phyloP scores from a whole-genome alignment of 2,113 vertebrate genomes.

The Butorides virescens region DNA sequence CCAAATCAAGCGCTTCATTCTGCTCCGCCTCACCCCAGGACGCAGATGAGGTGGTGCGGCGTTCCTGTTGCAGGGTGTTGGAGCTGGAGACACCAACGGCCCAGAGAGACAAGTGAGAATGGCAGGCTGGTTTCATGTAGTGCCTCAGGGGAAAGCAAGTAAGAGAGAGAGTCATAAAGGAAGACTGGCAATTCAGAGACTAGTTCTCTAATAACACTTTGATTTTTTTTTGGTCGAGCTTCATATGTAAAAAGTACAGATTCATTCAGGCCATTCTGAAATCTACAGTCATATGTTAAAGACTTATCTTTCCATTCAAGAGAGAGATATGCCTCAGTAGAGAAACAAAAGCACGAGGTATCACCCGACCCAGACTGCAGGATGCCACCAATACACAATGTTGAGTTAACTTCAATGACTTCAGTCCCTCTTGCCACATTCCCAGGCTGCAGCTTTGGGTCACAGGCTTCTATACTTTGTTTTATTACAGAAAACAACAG shows the following conservation, averaged over 20 bases:
- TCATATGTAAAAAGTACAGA: neutral
- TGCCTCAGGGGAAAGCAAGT: neutral
- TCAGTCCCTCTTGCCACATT: neutral
- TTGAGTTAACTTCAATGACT: neutral
- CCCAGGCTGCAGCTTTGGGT: neutral
- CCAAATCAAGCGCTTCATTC: accelerated
- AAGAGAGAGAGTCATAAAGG: neutral
- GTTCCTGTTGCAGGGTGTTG: accelerated
- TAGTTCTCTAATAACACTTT: neutral
- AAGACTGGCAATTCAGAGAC: neutral
- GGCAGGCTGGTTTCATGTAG: accelerated
- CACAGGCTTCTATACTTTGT: neutral
- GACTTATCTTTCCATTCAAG: neutral
- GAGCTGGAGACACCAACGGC: neutral
- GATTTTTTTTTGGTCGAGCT: neutral
- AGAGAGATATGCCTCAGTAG: neutral
- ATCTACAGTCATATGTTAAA: neutral
- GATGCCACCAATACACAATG: accelerated
- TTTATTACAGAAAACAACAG: neutral
- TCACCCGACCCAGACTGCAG: neutral
- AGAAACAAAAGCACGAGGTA: neutral
- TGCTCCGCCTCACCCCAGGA: neutral
- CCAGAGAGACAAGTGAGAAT: accelerated
- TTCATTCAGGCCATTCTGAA: neutral
- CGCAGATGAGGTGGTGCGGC: neutral